Evolutionary conservation across 2,888 invertebrate genomes (phyloP).

Genomic region (Scaptomyza cyrtandrae): DNA sequence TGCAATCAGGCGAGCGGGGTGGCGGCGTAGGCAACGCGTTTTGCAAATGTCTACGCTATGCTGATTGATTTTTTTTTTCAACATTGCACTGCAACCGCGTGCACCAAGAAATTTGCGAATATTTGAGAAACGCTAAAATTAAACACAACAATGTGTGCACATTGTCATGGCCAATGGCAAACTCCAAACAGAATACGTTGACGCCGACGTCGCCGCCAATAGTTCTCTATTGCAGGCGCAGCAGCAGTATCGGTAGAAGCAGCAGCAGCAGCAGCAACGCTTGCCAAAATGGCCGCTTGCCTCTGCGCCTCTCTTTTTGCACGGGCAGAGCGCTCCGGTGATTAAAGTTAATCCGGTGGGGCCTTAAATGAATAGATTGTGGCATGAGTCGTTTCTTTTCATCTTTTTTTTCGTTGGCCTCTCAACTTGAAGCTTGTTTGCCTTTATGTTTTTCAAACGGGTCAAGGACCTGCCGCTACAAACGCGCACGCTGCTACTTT

Average conservation of each 20-base stretch:
- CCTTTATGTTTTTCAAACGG: slow-evolving; percentile 34
- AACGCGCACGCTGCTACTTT: slow-evolving; percentile 4
- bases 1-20: slow-evolving; percentile 54
- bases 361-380: slow-evolving; percentile 50
- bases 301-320: slow-evolving; percentile 49
- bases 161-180: slow-evolving; percentile 55
- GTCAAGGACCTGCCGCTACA: slow-evolving; percentile 53
- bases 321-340: slow-evolving; percentile 41
- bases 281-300: slow-evolving; percentile 83
- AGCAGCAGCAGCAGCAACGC: slow-evolving; percentile 29
- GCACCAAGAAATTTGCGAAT: slow-evolving; percentile 27
- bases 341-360: slow-evolving; percentile 61
- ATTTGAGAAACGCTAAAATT: slow-evolving; percentile 37
- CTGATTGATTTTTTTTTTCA: slow-evolving; percentile 72
- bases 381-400: slow-evolving; percentile 30
- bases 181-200: slow-evolving; percentile 38
- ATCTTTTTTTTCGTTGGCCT: slow-evolving; percentile 8
- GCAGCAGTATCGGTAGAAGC: slow-evolving; percentile 26
- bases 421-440: slow-evolving; percentile 23
- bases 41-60: slow-evolving; percentile 73
- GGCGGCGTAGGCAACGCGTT: slow-evolving; percentile 45
- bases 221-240: slow-evolving; percentile 22
- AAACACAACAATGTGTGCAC: slow-evolving; percentile 26
- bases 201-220: slow-evolving; percentile 12
- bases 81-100: slow-evolving; percentile 63